These are phyloP conservation scores for Dasypus novemcinctus DNA, from an alignment of 2,113 vertebrate genomes.

Conservation along the genomic window DNA sequence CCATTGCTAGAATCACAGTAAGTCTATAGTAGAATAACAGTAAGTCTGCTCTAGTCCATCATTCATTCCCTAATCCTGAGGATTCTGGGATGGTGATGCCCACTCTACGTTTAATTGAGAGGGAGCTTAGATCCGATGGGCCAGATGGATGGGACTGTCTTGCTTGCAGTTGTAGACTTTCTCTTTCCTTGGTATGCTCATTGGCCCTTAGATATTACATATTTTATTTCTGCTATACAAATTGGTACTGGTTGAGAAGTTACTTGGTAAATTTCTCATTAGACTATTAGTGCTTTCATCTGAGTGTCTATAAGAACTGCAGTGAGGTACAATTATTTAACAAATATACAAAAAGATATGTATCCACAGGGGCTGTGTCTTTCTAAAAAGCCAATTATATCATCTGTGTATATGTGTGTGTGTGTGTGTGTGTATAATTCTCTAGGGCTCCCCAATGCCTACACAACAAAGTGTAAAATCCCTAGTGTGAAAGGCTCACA, in stretches of 20 bases:
- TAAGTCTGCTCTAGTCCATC: no score
- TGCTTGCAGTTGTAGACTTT: no score
- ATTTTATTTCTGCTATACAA: neutral
- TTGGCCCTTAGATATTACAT: neutral
- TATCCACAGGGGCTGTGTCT: neutral
- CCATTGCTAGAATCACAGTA: no score
- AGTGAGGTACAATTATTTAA: neutral
- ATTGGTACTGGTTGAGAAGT: neutral
- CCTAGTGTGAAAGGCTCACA: neutral
- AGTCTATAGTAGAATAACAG: no score
- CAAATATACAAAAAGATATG: neutral
- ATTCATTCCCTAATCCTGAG: no score
- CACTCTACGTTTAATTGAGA: no score
- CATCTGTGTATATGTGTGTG: no score
- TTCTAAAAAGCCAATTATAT: neutral
- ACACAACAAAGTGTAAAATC: neutral
- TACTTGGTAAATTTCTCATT: neutral
- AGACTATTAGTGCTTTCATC: neutral
- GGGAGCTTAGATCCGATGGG: no score
- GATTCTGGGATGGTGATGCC: no score
- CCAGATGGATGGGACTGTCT: no score
- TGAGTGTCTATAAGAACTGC: neutral
- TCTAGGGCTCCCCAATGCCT: neutral
- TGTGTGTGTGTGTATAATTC: neutral
- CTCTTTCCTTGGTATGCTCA: no score